Base-by-base conservation (phyloP, 1,140 invertebrate species). In the Heliconius hermathena region DNA sequence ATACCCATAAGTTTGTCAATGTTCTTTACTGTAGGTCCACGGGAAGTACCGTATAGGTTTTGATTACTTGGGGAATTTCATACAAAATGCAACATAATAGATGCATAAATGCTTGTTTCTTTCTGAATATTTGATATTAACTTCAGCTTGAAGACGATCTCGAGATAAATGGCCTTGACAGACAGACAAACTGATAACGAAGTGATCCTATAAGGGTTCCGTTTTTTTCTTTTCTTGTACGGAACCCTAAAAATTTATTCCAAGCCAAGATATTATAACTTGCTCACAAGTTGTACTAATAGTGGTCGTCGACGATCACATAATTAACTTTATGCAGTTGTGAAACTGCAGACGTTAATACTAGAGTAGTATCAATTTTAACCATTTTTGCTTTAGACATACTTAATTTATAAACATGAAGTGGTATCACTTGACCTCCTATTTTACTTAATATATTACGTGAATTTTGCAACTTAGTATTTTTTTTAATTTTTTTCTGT, bases 321-420 rank as follows among this genome's bases (percentile, higher is more conserved):
- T 66, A 66, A 66, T 66, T 66, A 29, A 66, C 60, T 66, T 29
- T 13, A 66, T 66, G 60, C 60, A 29, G 60, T 66, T 66, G 60
- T 26, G 60, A 26, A 66, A 66, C 60, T 66, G 11, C 26, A 29
- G 9, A 66, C 22, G 60, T 26, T 26, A 26, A 26, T 66, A 66
- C 22, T 29, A 66, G 26, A 66, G n/a, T 66, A 16, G 60, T 66
- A 13, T 66, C 11, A 29, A 66, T 66, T 29, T 66, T 66, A 66
- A 66, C 60, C 3, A 26, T 66, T 66, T 66, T 66, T 66, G 60
- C 60, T 29, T 13, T 9, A 66, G 54, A 57, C 20, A 22, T 57
- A 57, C 2, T 22, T 66, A 29, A 66, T 66, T 66, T 66, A 66
- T 66, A 66, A 16, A 13, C 22, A 13, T 26, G 22, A 22, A 66